Conservation (phyloP, 2,113 vertebrate species). For the Lipophrys pholis region DNA sequence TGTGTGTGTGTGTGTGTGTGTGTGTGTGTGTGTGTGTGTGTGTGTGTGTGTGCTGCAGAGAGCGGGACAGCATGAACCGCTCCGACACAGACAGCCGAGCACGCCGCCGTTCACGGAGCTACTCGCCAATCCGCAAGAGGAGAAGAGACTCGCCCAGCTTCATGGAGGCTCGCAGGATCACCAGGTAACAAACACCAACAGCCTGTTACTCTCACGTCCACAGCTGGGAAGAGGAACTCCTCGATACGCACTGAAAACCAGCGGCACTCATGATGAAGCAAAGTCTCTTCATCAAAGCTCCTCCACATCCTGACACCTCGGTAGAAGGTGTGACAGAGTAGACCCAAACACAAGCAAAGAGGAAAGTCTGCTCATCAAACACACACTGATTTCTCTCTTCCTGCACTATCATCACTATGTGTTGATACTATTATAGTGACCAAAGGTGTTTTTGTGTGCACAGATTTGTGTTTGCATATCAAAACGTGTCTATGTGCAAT, state of each 20-base stretch:
- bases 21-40: no score
- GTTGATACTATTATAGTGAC: no score
- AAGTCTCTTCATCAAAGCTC: slow-evolving; percentile 1
- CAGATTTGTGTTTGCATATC: no score
- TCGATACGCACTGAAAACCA: neutral
- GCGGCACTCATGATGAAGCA: neutral
- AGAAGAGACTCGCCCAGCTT: slow-evolving; percentile 97
- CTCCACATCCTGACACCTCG: no score
- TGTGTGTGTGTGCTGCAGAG: slow-evolving; percentile 75
- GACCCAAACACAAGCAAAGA: neutral
- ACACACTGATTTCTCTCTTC: no score
- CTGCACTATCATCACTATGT: no score
- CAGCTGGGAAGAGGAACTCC: no score
- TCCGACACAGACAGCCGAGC: slow-evolving; percentile 88
- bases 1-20: no score
- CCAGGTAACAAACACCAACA: slow-evolving; percentile 85
- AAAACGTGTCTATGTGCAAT: no score
- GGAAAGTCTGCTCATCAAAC: neutral
- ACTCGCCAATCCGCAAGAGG: slow-evolving; percentile 96
- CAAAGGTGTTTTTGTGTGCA: no score
- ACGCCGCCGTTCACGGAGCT: slow-evolving; percentile 94
- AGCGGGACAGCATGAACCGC: slow-evolving; percentile 91
- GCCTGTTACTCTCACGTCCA: neutral
- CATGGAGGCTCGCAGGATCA: slow-evolving; percentile 98
- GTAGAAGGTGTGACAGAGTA: no score